A percentile compares a stretch with the other conserved stretches of the same genome.
Evolutionary conservation across 2,113 vertebrate species (phyloP).

Genomic region (Solea solea): DNA sequence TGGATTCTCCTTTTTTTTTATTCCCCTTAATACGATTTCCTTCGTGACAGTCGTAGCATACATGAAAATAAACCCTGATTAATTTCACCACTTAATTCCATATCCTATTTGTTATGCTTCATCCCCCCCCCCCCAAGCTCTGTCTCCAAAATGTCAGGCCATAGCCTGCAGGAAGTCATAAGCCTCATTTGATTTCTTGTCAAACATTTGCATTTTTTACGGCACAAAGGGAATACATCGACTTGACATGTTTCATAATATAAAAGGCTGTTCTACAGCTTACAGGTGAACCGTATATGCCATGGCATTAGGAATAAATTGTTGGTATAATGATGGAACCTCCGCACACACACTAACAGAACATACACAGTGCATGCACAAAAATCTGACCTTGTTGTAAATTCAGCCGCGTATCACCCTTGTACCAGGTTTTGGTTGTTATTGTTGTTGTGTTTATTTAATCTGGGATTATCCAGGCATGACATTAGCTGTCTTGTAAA

Average conservation of each 20-base stretch:
- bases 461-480: conserved; percentile 11
- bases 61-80: conserved; percentile 74
- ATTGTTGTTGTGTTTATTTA: conserved; percentile 29
- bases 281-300: neutral
- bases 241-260: neutral
- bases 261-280: no score
- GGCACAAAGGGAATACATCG: neutral
- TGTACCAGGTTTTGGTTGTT: neutral
- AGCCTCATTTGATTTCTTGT: conserved; percentile 33
- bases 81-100: conserved; percentile 68
- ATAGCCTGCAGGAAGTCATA: conserved; percentile 30
- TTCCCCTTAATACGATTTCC: conserved; percentile 67
- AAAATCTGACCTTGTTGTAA: neutral
- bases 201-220: conserved; percentile 41
- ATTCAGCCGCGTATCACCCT: neutral
- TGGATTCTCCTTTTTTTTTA: conserved; percentile 52
- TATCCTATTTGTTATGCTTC: conserved; percentile 67
- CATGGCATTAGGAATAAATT: neutral
- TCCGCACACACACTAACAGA: neutral
- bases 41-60: conserved; percentile 58
- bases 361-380: neutral
- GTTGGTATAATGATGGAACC: neutral
- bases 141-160: conserved; percentile 54
- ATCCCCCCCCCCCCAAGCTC: conserved; percentile 34
- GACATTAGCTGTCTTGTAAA: conserved; percentile 33